Conservation (phyloP, 2,888 invertebrate species). For the Corbicula japonica region DNA sequence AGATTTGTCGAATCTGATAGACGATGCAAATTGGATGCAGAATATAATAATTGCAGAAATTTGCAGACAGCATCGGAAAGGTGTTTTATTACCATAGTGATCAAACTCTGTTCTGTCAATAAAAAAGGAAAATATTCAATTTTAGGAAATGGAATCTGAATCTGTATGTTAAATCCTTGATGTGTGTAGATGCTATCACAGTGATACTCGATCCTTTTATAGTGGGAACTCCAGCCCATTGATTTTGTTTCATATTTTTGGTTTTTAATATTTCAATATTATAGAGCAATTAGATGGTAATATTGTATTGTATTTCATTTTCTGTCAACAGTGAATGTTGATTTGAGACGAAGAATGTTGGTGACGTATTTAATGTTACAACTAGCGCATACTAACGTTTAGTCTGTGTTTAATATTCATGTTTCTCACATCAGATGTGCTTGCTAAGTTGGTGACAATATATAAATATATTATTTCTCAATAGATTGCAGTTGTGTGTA, state of each 20-base stretch:
- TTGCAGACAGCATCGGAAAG: conserved; percentile 20
- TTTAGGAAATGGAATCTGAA: conserved; percentile 61
- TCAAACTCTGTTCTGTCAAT: conserved; percentile 10
- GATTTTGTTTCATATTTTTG: conserved; percentile 23
- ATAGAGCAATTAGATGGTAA: conserved; percentile 29
- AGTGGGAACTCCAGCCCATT: conserved; percentile 8
- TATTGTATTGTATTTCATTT: conserved; percentile 49
- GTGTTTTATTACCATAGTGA: conserved; percentile 25
- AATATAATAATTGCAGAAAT: no score
- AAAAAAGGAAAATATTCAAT: conserved; percentile 47
- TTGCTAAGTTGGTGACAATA: no score
- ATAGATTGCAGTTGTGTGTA: no score
- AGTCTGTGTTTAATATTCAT: conserved; percentile 11
- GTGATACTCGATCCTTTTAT: conserved; percentile 29
- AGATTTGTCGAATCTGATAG: no score
- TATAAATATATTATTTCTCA: no score
- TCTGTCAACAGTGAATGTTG: conserved; percentile 42
- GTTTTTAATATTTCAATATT: conserved; percentile 30
- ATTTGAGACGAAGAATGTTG: conserved; percentile 21
- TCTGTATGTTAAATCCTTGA: conserved; percentile 41
- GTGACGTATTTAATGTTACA: conserved; percentile 34
- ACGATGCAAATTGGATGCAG: no score
- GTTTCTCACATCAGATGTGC: no score
- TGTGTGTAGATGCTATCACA: conserved; percentile 50
- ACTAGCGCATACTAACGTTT: conserved; percentile 16